Evolutionary conservation across 2,888 invertebrate species (phyloP).

Genomic region (Ernsta delagoae): DNA sequence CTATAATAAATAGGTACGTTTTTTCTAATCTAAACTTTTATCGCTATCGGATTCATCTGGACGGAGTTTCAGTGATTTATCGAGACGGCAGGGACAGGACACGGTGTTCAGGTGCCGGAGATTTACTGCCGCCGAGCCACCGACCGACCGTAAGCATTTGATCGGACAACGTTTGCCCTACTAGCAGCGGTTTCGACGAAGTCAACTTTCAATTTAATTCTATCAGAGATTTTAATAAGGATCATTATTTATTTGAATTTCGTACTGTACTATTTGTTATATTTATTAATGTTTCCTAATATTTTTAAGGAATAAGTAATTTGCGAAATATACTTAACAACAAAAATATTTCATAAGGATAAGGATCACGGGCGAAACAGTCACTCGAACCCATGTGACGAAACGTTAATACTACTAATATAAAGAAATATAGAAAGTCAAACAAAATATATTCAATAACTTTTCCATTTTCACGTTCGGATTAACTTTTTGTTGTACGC

Average conservation of each 20-base stretch:
- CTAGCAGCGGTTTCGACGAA: slow-evolving; percentile 1
- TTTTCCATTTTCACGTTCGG: not conserved
- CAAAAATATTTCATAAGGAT: too few species aligned
- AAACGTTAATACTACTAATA: too few species aligned
- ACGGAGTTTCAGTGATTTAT: slow-evolving; percentile 51
- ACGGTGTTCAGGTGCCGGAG: slow-evolving; percentile 51
- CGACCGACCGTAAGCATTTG: slow-evolving; percentile 44
- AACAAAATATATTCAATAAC: not conserved
- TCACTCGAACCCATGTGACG: too few species aligned
- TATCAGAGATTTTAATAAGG: too few species aligned
- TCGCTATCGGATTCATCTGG: slow-evolving; percentile 48
- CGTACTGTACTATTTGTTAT: too few species aligned
- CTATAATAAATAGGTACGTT: slow-evolving; percentile 24
- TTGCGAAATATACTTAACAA: too few species aligned
- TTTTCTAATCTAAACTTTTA: slow-evolving; percentile 48
- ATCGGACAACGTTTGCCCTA: slow-evolving; percentile 19
- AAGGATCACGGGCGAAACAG: too few species aligned
- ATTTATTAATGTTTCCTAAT: too few species aligned
- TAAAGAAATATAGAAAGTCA: too few species aligned
- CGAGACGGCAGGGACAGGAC: slow-evolving; percentile 47
- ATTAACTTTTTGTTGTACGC: slow-evolving; percentile 2
- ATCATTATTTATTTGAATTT: too few species aligned
- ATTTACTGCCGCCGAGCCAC: slow-evolving; percentile 49
- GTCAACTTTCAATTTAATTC: too few species aligned
- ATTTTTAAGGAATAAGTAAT: too few species aligned